Evolutionary conservation across 92 coral and sea anemone genomes (phyloP).

Genomic region (Bergia sp.): DNA sequence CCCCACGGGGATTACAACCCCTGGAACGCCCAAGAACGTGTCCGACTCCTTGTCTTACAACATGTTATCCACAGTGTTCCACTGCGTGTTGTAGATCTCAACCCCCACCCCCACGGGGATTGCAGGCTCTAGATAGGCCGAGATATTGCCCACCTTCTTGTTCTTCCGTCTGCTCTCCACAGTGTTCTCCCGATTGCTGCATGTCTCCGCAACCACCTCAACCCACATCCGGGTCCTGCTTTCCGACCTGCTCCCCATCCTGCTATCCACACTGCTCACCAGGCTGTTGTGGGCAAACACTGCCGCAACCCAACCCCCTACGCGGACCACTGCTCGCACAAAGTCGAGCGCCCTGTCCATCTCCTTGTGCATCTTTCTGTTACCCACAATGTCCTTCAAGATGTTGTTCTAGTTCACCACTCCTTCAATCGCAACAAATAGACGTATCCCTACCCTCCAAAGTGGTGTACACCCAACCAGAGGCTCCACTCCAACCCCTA

Average conservation of each 20-base stretch:
- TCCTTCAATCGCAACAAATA: neutral
- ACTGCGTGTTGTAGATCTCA: neutral
- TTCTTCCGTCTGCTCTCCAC: neutral
- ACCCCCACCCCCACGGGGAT: neutral
- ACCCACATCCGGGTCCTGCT: neutral
- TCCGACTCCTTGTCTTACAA: neutral
- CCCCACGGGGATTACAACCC: conserved; percentile 1
- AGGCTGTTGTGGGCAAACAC: neutral
- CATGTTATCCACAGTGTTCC: conserved; percentile 15
- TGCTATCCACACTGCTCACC: neutral
- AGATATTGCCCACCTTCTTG: neutral
- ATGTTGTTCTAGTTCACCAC: neutral
- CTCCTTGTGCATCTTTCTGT: conserved; percentile 14
- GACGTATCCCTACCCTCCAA: neutral
- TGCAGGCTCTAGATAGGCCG: neutral
- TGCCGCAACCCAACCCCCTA: neutral
- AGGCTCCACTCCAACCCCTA: neutral
- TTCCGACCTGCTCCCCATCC: neutral
- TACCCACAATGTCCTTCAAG: conserved; percentile 37
- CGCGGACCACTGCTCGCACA: neutral
- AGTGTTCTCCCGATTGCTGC: neutral
- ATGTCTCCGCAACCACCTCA: neutral
- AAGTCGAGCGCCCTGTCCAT: conserved; percentile 17
- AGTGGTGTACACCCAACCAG: neutral
- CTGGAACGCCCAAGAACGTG: conserved; percentile 2